Base-by-base conservation (phyloP, 2,797 vertebrate species). In the Phaenicophaeus curvirostris region DNA sequence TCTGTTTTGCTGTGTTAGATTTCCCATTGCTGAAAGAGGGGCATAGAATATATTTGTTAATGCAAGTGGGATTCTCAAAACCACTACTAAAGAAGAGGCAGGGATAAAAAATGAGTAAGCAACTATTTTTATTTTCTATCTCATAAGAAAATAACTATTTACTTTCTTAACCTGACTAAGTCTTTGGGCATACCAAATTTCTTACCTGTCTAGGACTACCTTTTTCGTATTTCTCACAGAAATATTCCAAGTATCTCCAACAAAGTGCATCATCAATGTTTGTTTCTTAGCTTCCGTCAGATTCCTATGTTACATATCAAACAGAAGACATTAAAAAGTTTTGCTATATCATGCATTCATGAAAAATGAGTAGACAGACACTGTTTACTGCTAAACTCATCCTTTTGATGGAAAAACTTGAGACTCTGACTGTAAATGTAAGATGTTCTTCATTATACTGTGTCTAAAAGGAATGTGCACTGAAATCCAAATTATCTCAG, bases 401-500 rank as follows among this genome's bases (percentile, higher is more conserved):
- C 53, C 63, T 90, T 96, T 82, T 86, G 55, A 79, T 66, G 83
- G 66, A 85, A 91, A 87, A 31, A 18, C 55, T 73, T 79, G 48
- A 86, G 53, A 85, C 8, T 59, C 44, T 71, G 33, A 79, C 73
- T 90, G 31, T 68, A 91, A 94, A 68, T 80, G n/a, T 67, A 71
- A 92, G 39, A 65, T 69, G 75, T 41, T 79, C 44, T 79, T 93
- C 53, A 67, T 82, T 90, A 68, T 74, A 24, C 48, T 63, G 51
- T 85, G 46, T 79, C 61, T 85, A 66, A 75, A 84, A 78, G 10
- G 44, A 86, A 62, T 86, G 28, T 71, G 48, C 39, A 61, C 31
- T 75, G 73, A 92, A 94, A 94, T 82, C 31, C 51, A 87, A 84
- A 78, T 33, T 53, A 83, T 78, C 57, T 86, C 67, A 76, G n/a